A percentile compares a stretch with the other conserved stretches of the same genome.
These are phyloP conservation scores for Apis dorsata DNA, from an alignment of 1,140 invertebrate species.

Conservation along the genomic window DNA sequence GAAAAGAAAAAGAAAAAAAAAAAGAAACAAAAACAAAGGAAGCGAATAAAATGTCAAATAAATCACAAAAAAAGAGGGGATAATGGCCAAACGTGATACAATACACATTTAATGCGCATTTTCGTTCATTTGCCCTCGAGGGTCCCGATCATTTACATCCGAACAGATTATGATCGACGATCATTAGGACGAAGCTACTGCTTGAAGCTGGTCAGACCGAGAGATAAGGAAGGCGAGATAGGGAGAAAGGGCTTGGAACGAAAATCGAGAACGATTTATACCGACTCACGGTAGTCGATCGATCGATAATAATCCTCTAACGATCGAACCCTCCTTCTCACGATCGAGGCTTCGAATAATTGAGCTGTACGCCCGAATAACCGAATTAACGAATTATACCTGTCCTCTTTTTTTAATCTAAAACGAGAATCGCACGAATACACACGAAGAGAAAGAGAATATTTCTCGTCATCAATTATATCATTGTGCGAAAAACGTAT, in stretches of 20 bases:
- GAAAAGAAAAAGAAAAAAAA: no score
- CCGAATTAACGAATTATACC: constrained; percentile 25
- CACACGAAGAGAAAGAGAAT: neutral
- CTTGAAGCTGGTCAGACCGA: constrained; percentile 1
- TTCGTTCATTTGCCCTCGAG: neutral
- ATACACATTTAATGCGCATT: neutral
- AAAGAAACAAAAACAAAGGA: neutral
- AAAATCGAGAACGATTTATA: constrained; percentile 45
- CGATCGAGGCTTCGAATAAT: constrained; percentile 30
- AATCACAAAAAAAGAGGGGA: no score
- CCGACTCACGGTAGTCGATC: constrained; percentile 30
- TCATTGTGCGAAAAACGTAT: neutral
- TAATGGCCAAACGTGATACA: neutral
- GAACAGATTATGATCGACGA: constrained; percentile 35
- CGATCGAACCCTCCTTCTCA: constrained; percentile 40
- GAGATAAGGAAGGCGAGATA: constrained; percentile 39
- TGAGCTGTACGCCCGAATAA: constrained; percentile 38
- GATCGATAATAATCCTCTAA: constrained; percentile 46
- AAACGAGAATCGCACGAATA: neutral
- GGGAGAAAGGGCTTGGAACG: neutral
- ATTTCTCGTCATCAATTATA: neutral
- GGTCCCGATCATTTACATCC: constrained; percentile 34
- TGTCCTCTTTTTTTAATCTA: neutral
- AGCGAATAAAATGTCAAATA: no score
- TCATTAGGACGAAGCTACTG: constrained; percentile 40